Base-by-base conservation (phyloP, 2,797 vertebrate genomes). In the Semaprochilodus insignis region DNA sequence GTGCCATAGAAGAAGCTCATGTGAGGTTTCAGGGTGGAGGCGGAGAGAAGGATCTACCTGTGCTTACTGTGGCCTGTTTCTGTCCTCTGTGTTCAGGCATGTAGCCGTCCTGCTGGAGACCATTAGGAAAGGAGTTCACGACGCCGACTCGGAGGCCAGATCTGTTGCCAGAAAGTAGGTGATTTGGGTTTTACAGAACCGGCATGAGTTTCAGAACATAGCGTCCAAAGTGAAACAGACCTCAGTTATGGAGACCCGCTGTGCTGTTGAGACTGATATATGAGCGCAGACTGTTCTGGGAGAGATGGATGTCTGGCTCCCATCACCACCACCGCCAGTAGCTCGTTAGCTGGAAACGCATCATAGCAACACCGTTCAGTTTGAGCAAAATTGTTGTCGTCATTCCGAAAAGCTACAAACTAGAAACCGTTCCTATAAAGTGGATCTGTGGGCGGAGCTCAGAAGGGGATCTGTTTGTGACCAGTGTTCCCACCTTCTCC, bases 61-160 rank as follows among this genome's bases (percentile, higher is more conserved):
- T 44, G 51, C 36, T 21, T 48, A 57, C 63, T 40, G 40, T 52
- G 17, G 17, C n/a, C 76, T 14, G 1, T 40, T 44, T 1, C 1
- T 54, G 67, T 14, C n/a, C 83, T 21, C 88, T 83, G 40, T 92
- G 76, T 76, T 40, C 21, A 99, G 98, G 87, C 97, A 99, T 27
- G 92, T 93, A 79, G 88, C 96, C 6, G 95, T 98, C 77, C 88
- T 99, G 86, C 96, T 94, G 63, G 97, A 99, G 89, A 99, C 97
- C 0, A 96, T 99, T 91, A 99, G 97, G 94, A 99, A 98, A 83
- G 98, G 97, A 78, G 94, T 99, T 89, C 97, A 97, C 0, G 98
- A 99, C 36, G 97, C 97, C 0, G 98, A 99, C 83, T 96, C 97
- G 0, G 98, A 99, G 93, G 97, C 96, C 75, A 95, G 97, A 77